Conservation (phyloP, 2,113 vertebrate genomes). For the Spea multiplicata region DNA sequence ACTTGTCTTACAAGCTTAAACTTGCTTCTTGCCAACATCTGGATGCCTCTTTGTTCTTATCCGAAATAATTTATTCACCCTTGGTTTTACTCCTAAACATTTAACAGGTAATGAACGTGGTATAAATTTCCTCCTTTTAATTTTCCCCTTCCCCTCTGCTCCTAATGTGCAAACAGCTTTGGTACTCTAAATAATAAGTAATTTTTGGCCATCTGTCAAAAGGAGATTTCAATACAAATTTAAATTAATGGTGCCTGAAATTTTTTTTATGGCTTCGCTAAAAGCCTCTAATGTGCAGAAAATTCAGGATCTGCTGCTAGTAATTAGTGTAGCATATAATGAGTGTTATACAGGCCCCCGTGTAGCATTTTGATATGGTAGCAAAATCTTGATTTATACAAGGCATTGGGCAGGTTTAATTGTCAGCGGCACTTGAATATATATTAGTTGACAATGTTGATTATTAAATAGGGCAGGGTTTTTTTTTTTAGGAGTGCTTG, state of each 20-base stretch:
- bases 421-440: conserved; percentile 70
- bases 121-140: conserved; percentile 78
- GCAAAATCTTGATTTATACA: conserved; percentile 78
- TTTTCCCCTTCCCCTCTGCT: conserved; percentile 71
- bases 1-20: conserved; percentile 64
- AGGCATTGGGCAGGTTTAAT: conserved; percentile 69
- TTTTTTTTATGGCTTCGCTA: conserved; percentile 77
- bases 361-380: conserved; percentile 77
- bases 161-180: conserved; percentile 76
- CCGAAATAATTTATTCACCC: conserved; percentile 75
- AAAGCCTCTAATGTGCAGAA: conserved; percentile 83
- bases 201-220: conserved; percentile 86
- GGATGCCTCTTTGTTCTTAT: conserved; percentile 60
- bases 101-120: conserved; percentile 78
- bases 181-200: conserved; percentile 81
- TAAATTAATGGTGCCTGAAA: conserved; percentile 87
- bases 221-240: conserved; percentile 83
- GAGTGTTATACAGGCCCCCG: conserved; percentile 68
- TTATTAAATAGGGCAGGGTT: conserved; percentile 66
- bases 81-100: conserved; percentile 75
- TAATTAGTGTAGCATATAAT: conserved; percentile 85
- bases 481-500: conserved; percentile 58
- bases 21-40: conserved; percentile 60
- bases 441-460: conserved; percentile 66
- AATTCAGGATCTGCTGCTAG: conserved; percentile 76